Evolutionary conservation across 2,797 vertebrate species (phyloP).

Genomic region (Alcedo atthis): DNA sequence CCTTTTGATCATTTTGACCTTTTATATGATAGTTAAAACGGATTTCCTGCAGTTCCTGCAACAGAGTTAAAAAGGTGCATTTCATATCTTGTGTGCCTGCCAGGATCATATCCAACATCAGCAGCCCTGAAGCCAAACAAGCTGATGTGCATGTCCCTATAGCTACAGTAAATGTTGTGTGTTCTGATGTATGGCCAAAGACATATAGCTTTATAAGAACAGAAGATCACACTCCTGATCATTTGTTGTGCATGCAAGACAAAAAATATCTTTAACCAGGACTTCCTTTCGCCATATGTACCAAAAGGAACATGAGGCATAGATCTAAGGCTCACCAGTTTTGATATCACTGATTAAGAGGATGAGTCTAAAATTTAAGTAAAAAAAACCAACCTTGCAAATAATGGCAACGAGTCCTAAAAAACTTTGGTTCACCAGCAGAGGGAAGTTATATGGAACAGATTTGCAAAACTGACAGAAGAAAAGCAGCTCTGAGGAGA

Average conservation of each 20-base stretch:
- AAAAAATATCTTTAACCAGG: not conserved
- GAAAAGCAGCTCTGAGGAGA: not conserved
- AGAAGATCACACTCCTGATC: not conserved
- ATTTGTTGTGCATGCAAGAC: not conserved
- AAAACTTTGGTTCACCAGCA: not conserved
- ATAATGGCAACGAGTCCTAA: not conserved
- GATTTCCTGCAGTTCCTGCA: not conserved
- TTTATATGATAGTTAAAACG: conserved; percentile 15
- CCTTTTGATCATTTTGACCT: conserved; percentile 36
- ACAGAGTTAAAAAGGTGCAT: conserved; percentile 17
- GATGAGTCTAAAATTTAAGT: not conserved
- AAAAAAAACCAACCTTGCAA: not conserved
- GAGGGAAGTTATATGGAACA: not conserved
- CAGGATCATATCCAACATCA: not conserved
- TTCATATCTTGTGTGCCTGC: not conserved
- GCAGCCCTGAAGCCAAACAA: not conserved
- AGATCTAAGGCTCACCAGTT: not conserved
- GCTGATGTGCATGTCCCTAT: not conserved
- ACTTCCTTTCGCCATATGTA: not conserved
- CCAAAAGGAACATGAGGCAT: not conserved
- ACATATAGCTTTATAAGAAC: not conserved
- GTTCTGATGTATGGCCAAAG: not conserved
- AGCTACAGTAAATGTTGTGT: not conserved
- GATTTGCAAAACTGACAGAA: not conserved
- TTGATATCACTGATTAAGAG: not conserved